These are phyloP conservation scores for Drosophila aff. DNA, from an alignment of 1,140 invertebrate species.

Conservation along the genomic window DNA sequence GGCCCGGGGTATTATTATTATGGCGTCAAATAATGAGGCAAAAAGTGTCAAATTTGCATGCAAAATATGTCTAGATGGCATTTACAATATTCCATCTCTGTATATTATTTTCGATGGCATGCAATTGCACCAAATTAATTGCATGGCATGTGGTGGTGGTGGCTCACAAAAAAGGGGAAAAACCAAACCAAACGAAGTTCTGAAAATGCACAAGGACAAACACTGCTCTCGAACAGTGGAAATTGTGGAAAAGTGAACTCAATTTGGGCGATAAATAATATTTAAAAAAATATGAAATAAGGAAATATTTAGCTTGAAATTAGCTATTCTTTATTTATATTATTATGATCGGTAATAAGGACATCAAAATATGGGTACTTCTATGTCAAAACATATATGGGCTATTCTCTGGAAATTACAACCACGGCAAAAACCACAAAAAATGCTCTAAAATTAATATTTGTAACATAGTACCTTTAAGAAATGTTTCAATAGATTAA, in stretches of 20 bases:
- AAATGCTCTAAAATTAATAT: too few species aligned
- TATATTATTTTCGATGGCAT: conserved; percentile 67
- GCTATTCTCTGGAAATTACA: too few species aligned
- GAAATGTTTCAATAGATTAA: too few species aligned
- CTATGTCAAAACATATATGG: too few species aligned
- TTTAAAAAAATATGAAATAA: neutral
- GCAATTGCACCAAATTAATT: conserved; percentile 74
- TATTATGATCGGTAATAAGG: too few species aligned
- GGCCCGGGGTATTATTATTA: conserved; percentile 64
- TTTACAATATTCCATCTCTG: conserved; percentile 45
- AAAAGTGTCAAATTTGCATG: conserved; percentile 81
- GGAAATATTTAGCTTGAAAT: neutral
- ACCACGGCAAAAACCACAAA: too few species aligned
- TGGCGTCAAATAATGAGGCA: conserved; percentile 81
- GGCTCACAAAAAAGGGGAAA: conserved; percentile 9
- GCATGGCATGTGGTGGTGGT: conserved; percentile 43
- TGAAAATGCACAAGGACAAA: conserved; percentile 42
- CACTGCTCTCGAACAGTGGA: neutral
- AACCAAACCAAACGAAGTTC: conserved; percentile 8
- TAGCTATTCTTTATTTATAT: too few species aligned
- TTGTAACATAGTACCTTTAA: too few species aligned
- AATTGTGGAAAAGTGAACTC: neutral
- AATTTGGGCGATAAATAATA: neutral
- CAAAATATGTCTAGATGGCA: conserved; percentile 63
- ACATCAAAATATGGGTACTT: too few species aligned